Base-by-base conservation (phyloP, 2,113 vertebrate species). In the Pampusana beccarii region DNA sequence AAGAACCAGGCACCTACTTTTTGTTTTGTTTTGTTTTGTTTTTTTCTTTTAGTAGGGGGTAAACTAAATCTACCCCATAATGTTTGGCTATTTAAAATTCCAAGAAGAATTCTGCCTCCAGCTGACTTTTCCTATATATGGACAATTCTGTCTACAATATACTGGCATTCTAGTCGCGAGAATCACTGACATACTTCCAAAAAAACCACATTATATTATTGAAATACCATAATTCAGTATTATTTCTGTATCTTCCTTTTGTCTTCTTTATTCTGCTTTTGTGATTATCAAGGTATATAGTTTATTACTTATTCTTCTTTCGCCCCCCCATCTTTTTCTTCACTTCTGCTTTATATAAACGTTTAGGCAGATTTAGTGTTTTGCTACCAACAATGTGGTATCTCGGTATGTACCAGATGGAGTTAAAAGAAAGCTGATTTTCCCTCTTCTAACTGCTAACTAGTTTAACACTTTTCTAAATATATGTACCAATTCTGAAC, bases 381-480 rank as follows among this genome's bases (percentile, higher is more conserved):
- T 81, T 78, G 70, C 86, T 71, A 70, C 21, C 7, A 92, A 25
- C 9, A 44, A 5, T 87, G 88, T 89, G 21, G 3, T 74, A 44
- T 91, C 71, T 66, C 33, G 36, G 4, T 83, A 31, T 58, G 29
- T 48, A 67, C 33, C 73, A 92, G 64, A 86, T 66, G 80, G 91
- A 88, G 51, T 31, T 84, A 81, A 91, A 90, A 82, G 50, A 61
- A 77, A 79, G 23, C 6, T 51, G 46, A 61, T 77, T 93, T 85
- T 28, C n/a, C 13, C 10, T 86, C 10, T 61, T 75, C 38, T 77
- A 67, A 66, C 9, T 66, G 31, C 23, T 78, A 74, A 61, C 34
- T 75, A 70, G 24, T 83, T 96, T 80, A 87, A 77, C 70, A 86
- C 7, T 94, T 92, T 79, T 77, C 31, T 67, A 56, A 84, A 83